Evolutionary conservation across 2,888 invertebrate species (phyloP).

Genomic region (Pyrocoelia pectoralis): DNA sequence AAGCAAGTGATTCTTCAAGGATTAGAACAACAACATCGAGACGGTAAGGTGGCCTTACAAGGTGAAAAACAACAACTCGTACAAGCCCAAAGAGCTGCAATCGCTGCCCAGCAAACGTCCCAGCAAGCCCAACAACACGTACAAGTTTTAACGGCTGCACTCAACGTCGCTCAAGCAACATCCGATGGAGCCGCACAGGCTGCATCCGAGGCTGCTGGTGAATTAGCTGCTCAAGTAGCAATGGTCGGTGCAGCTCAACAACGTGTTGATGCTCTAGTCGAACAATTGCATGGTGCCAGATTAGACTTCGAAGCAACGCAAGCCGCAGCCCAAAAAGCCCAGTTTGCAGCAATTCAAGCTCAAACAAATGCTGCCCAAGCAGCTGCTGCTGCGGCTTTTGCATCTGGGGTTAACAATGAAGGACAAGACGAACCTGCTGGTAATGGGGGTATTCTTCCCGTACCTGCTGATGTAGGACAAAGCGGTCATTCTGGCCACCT

Average conservation of each 20-base stretch:
- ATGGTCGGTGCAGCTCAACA: conserved; percentile 81
- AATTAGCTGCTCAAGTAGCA: conserved; percentile 78
- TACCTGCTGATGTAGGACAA: conserved; percentile 19
- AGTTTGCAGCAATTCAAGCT: conserved; percentile 75
- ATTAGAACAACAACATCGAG: conserved; percentile 78
- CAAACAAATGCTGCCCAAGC: conserved; percentile 82
- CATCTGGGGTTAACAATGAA: conserved; percentile 18
- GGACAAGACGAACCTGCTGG: conserved; percentile 2
- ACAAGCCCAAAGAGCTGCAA: conserved; percentile 76
- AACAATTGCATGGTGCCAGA: conserved; percentile 73
- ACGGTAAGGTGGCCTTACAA: conserved; percentile 73
- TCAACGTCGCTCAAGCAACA: conserved; percentile 80
- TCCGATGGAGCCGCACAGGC: conserved; percentile 79
- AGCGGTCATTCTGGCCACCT: not conserved
- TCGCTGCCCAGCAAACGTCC: conserved; percentile 76
- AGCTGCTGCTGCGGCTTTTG: conserved; percentile 60
- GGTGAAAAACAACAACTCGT: conserved; percentile 77
- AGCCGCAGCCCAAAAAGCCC: conserved; percentile 74
- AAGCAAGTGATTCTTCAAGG: conserved; percentile 65
- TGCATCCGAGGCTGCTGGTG: conserved; percentile 77
- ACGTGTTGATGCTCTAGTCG: conserved; percentile 70
- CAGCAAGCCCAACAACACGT: conserved; percentile 64
- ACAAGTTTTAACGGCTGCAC: conserved; percentile 75
- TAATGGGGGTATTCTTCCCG: conserved; percentile 19
- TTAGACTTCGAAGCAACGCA: conserved; percentile 81